phyloP scores from a whole-genome alignment of 2,113 vertebrate genomes.

The Coptodon bakossiorum region DNA sequence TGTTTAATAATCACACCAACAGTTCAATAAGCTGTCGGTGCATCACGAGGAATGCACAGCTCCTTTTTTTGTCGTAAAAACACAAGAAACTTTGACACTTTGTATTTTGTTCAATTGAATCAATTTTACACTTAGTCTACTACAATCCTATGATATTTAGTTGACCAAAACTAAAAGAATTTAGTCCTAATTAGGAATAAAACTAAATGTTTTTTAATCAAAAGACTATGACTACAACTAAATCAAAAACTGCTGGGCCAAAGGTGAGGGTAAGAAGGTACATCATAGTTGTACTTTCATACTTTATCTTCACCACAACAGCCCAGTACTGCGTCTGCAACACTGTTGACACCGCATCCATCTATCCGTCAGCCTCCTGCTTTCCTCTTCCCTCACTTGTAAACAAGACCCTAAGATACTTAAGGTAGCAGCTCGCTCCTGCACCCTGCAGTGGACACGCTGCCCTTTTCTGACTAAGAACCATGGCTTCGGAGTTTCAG shows the following conservation, averaged over 20 bases:
- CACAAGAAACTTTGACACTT: background rate
- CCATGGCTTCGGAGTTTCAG: background rate
- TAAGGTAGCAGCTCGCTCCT: background rate
- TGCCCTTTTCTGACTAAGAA: background rate
- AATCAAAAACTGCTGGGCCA: background rate
- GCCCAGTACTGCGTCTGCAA: background rate
- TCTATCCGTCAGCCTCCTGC: background rate
- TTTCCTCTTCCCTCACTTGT: background rate
- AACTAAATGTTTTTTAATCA: background rate
- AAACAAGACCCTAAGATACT: background rate
- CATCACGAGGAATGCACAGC: background rate
- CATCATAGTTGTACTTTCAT: background rate
- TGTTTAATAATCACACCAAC: background rate
- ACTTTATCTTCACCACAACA: background rate
- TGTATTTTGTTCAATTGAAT: background rate
- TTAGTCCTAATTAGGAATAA: background rate
- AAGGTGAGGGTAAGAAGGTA: background rate
- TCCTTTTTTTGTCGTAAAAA: background rate
- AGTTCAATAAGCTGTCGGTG: background rate
- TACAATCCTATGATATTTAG: background rate
- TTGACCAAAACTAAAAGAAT: background rate
- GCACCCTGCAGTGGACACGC: background rate
- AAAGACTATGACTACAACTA: background rate
- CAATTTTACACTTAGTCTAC: background rate
- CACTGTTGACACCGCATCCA: background rate